These are phyloP conservation scores for Nicator chloris DNA, from an alignment of 2,113 vertebrate species.

Conservation along the genomic window DNA sequence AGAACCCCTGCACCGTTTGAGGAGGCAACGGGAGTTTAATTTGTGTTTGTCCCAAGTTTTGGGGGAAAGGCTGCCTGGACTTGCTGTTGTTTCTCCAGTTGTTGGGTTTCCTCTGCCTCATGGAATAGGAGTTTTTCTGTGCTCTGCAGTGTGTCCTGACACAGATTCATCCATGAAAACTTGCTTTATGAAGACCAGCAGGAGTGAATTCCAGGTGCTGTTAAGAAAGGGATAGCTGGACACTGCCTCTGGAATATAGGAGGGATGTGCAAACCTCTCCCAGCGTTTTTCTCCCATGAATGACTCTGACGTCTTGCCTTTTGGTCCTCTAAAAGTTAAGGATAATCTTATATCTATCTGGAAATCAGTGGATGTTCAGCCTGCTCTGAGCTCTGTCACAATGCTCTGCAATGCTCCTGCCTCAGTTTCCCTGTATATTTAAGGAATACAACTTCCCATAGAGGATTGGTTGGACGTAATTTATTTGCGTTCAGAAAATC, in stretches of 20 bases:
- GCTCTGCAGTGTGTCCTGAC: not conserved
- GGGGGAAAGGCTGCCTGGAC: not conserved
- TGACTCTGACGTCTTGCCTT: not conserved
- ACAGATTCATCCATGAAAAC: not conserved
- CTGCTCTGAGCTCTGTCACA: not conserved
- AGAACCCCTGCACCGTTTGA: not conserved
- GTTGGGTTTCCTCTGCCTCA: not conserved
- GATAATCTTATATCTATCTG: not conserved
- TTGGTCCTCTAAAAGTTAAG: not conserved
- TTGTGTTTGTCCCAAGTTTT: not conserved
- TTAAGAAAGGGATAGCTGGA: not conserved
- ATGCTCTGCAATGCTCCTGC: not conserved
- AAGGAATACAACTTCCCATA: not conserved
- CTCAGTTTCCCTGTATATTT: not conserved
- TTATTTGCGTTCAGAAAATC: not conserved
- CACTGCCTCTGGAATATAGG: not conserved
- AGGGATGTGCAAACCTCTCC: not conserved
- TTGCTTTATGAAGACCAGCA: not conserved
- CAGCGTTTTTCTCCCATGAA: not conserved
- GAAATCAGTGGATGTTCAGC: not conserved
- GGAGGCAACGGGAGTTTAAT: not conserved
- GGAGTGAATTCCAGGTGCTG: rapidly evolving
- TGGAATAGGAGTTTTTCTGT: not conserved
- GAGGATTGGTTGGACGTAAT: not conserved
- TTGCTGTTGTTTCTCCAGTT: not conserved